Evolutionary conservation across 2,797 vertebrate species (phyloP), one percentile per base, ranked within the genome.

Genomic region (Amphiprion clarkii): DNA sequence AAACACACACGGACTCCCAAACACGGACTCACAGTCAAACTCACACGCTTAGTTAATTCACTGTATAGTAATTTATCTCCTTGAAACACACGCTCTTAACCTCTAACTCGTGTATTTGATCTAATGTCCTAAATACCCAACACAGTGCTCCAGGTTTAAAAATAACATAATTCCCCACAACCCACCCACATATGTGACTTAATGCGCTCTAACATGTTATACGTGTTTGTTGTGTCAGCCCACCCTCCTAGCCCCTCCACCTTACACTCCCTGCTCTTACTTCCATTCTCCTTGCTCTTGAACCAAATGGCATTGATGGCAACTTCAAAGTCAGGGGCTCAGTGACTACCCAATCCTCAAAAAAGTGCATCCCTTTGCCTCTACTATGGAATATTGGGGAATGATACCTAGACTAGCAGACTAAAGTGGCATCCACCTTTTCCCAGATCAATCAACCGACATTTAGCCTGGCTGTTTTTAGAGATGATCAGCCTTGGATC

Each of bases 161-260:
- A 90, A 92, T 91, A 93, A 84, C 66, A 81, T 89, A 90, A 91
- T 87, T 90, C 88, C 84, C 40, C 5, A 29, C 62, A 51, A 75
- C 16, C 85, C 82, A 82, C 87, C 84, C 87, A 89, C 79, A 81
- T 68, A 63, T 46, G 70, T 57, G 73, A 78, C 67, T 84, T 70
- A 79, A 85, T 2, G 74, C 88, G 89, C 49, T 71, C 63, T 61
- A 79, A 86, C 61, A 67, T 67, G 72, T 86, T 68, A 61, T 31
- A 63, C 46, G 25, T 2, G 76, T 86, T 83, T 83, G 63, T 80
- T 69, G 61, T 68, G 60, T 75, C 82, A 83, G 52, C 69, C 81
- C 71, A 14, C 75, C 60, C 72, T 79, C 67, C 55, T n/a, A 31
- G 25, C 29, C 48, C 69, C 67, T 60, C 62, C 58, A 67, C 51